phyloP scores from a whole-genome alignment of 2,888 invertebrate genomes.

The Eubasilissa splendida region DNA sequence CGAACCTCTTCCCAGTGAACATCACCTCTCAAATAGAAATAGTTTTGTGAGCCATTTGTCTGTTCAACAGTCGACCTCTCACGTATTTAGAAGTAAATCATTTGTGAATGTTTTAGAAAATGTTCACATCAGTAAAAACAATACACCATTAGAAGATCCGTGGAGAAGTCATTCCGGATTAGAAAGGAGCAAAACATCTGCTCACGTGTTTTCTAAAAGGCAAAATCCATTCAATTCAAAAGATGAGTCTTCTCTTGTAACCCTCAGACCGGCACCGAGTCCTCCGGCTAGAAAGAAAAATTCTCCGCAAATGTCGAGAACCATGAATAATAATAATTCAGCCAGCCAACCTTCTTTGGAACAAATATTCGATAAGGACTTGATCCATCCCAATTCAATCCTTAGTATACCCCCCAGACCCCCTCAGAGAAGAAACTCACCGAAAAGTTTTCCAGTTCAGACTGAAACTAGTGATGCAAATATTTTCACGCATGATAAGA shows the following conservation, averaged over 20 bases:
- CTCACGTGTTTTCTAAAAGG: constrained; percentile 61
- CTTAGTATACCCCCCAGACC: constrained; percentile 51
- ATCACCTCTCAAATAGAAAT: constrained; percentile 60
- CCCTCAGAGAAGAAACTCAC: constrained; percentile 54
- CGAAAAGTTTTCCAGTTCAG: constrained; percentile 44
- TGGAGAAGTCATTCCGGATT: constrained; percentile 62
- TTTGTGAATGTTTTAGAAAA: constrained; percentile 43
- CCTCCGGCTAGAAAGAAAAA: constrained; percentile 68
- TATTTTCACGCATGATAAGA: constrained; percentile 1
- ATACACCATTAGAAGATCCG: constrained; percentile 59
- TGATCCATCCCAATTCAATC: constrained; percentile 36
- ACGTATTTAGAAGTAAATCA: constrained; percentile 59
- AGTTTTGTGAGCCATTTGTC: constrained; percentile 70
- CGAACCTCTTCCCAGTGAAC: constrained; percentile 65
- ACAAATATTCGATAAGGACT: constrained; percentile 31
- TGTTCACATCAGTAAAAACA: constrained; percentile 60
- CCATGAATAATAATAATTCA: constrained; percentile 9
- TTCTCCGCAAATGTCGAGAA: constrained; percentile 62
- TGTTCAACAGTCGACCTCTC: constrained; percentile 67
- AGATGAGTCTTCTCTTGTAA: constrained; percentile 61
- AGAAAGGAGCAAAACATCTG: constrained; percentile 69
- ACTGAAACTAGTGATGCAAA: constrained; percentile 9
- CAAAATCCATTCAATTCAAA: constrained; percentile 62
- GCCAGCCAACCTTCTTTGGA: constrained; percentile 27
- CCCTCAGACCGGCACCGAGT: constrained; percentile 69